Base-by-base conservation (phyloP, 1,140 invertebrate species). In the Aphelenchoides avenae region DNA sequence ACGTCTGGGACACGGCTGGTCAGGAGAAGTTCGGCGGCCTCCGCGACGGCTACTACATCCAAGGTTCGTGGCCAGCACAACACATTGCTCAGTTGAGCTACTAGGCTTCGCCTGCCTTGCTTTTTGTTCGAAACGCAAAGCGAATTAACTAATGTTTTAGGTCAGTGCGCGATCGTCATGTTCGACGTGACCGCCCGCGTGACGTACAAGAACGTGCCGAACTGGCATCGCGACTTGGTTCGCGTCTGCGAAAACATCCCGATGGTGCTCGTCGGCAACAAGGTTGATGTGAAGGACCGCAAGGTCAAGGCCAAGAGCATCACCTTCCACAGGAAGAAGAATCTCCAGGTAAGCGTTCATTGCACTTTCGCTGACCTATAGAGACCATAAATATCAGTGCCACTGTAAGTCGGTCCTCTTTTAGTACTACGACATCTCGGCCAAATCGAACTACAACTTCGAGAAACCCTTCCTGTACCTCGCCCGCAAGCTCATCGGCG, bases 261-360 rank as follows among this genome's bases (percentile, higher is more conserved):
- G 3, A 99, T 99, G 79, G 95, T 99, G 11, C 82, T 95, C 1
- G 91, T 89, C 77, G 91, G 91, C 15, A 95, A 95, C 81, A 83
- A 78, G 62, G 66, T 98, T 33, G 95, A 99, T 76, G 94, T 99
- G 73, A 99, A 99, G 79, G 95, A 99, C 79, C 86, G 95, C 69
- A 99, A 99, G 86, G 95, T 99, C 31, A 99, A 98, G 81, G 94
- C 95, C 20, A 99, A 98, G 83, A 88, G 89, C 68, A 99, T 99
- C 76, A 91, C 95, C 5, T 99, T 98, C 79, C 94, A 98, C 79
- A 85, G 95, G 68, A 99, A 99, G 85, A 99, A 99, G 85, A 99
- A 99, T 79, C 82, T 99, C 52, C 93, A 66, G 86, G 91, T 95
- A 80, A 77, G 72, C 76, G 26, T 11, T 11, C 15, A n/a, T 1